Conservation (phyloP, 1,140 invertebrate species). For the Drosophila saltans region DNA sequence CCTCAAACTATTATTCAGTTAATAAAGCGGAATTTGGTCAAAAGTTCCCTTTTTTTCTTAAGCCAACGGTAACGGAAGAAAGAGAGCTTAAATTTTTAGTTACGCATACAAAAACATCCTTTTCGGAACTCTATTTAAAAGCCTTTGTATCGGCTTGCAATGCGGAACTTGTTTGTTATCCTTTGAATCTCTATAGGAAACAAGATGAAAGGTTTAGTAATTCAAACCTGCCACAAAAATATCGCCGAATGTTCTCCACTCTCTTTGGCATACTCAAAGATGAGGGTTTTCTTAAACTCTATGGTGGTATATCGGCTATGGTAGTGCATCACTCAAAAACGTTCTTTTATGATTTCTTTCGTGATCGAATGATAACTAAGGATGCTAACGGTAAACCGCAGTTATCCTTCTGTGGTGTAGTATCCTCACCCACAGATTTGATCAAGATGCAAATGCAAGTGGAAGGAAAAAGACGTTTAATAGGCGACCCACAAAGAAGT, state of each 20-base stretch:
- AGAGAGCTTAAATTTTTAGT: neutral
- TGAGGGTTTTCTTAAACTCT: constrained; percentile 31
- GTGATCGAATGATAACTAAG: neutral
- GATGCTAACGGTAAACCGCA: constrained; percentile 19
- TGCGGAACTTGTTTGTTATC: constrained; percentile 33
- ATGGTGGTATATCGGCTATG: constrained; percentile 46
- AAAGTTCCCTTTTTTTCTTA: no score
- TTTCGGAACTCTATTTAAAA: constrained; percentile 30
- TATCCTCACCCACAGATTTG: constrained; percentile 35
- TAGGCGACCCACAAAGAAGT: constrained; percentile 34
- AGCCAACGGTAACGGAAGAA: neutral
- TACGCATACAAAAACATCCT: constrained; percentile 15
- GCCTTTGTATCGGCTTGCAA: constrained; percentile 25
- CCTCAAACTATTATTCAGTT: neutral
- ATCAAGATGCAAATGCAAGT: constrained; percentile 55
- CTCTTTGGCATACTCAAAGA: constrained; percentile 19
- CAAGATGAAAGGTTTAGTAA: constrained; percentile 33
- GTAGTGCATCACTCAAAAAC: constrained; percentile 33
- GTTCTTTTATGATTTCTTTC: constrained; percentile 29
- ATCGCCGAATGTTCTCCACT: constrained; percentile 29
- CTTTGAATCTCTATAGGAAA: constrained; percentile 43
- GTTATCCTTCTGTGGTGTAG: constrained; percentile 28
- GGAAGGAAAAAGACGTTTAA: constrained; percentile 37
- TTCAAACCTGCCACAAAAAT: neutral
- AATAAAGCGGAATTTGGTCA: neutral